Percentiles rank a stretch among this genome's conserved stretches.
phyloP scores from a whole-genome alignment of 2,797 vertebrate genomes.

The Atherinosoma microstoma region DNA sequence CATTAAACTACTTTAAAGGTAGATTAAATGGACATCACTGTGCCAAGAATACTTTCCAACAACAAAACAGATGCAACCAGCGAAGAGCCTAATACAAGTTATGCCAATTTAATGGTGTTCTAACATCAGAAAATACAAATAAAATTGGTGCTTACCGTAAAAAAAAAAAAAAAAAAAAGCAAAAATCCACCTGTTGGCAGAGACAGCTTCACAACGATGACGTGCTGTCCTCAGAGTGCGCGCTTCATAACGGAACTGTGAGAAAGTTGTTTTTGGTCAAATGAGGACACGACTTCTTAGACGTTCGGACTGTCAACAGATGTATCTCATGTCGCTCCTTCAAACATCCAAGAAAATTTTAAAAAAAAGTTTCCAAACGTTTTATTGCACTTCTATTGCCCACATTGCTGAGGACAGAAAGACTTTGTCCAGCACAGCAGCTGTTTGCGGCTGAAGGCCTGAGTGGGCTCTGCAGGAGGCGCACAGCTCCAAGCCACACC shows the following conservation, averaged over 20 bases:
- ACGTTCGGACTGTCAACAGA: not conserved
- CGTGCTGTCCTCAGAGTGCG: conserved; percentile 39
- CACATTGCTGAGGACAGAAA: not conserved
- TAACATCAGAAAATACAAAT: not conserved
- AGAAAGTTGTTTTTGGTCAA: conserved; percentile 70
- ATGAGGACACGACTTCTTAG: conserved; percentile 32
- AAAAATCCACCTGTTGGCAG: conserved; percentile 49
- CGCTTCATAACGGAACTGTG: conserved; percentile 24
- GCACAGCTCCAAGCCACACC: conserved; percentile 56
- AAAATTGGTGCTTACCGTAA: conserved; percentile 44
- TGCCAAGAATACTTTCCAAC: not conserved
- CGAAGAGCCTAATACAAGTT: not conserved
- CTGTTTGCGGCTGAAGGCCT: conserved; percentile 18
- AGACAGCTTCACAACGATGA: conserved; percentile 29
- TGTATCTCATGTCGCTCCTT: not conserved
- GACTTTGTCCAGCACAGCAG: conserved; percentile 11
- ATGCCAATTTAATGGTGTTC: not conserved
- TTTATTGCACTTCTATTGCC: conserved; percentile 12
- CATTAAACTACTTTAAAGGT: not conserved
- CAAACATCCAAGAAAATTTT: not conserved
- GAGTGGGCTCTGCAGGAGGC: conserved; percentile 38
- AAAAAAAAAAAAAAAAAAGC: conserved; percentile 5
- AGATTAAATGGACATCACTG: not conserved
- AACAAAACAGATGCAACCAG: not conserved
- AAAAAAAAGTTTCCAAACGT: not conserved